Base-by-base conservation (phyloP, 2,113 vertebrate genomes). In the Taurulus bubalis region DNA sequence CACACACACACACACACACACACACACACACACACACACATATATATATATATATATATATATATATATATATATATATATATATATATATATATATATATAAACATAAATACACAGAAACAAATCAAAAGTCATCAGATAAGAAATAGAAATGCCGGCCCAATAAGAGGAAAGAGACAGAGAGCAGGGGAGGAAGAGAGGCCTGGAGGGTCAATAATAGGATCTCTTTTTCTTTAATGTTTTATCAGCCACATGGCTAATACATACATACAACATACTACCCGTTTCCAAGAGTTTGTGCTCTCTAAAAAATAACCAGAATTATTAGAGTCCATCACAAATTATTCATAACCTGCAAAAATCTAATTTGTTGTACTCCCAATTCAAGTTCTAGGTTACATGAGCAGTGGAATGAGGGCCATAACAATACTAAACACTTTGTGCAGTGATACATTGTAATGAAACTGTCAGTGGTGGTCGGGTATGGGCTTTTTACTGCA, bases 71-170 rank as follows among this genome's bases (percentile, higher is more conserved):
- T n/a, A n/a, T n/a, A n/a, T n/a, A n/a, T n/a, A n/a, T n/a, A n/a
- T n/a, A n/a, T n/a, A n/a, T n/a, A n/a, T n/a, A n/a, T n/a, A n/a
- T n/a, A n/a, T n/a, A n/a, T n/a, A 58, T 15, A 34, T 34, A 38
- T 38, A 38, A 32, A 68, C 6, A 72, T 11, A 75, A 16, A 49
- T 3, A 71, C 11, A 75, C 26, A 62, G 11, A 56, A 6, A 62
- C 64, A 77, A 34, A 81, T 40, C 40, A 68, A 85, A 79, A 59
- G 66, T 76, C 60, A 71, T 77, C 71, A 82, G 80, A 83, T 81
- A 77, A 76, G 51, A n/a, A 64, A 79, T 0, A 64, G 53, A 69
- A 84, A 66, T 65, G 8, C 53, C 34, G 71, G 40, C 18, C 28
- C 15, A 45, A 40, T 36, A 38, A 7, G 2, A 20, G 15, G 42